These are phyloP conservation scores for Himalopsyche japonica DNA, from an alignment of 2,888 invertebrate genomes.

Conservation along the genomic window DNA sequence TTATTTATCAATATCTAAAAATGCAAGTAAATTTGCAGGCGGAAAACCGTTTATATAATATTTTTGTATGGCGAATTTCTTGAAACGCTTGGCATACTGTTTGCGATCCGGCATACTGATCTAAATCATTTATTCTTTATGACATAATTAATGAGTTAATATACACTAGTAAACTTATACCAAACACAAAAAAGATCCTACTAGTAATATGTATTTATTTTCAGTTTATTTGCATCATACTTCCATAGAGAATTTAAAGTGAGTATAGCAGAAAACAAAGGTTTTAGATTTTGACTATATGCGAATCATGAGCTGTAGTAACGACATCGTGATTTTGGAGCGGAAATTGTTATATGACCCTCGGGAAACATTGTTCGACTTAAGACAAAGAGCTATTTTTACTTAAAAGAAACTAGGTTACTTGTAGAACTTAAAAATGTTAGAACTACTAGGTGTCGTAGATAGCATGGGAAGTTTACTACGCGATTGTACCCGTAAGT, in stretches of 20 bases:
- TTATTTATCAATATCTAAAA: too few species aligned
- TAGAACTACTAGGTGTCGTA: background rate
- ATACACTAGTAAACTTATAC: too few species aligned
- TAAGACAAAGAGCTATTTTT: background rate
- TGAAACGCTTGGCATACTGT: too few species aligned
- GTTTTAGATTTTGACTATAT: background rate
- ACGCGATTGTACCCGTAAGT: background rate
- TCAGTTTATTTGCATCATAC: background rate
- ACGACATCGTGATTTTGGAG: background rate
- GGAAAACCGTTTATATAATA: too few species aligned
- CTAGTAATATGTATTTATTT: background rate
- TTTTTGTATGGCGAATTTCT: too few species aligned
- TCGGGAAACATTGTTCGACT: conserved; percentile 3
- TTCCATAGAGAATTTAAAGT: background rate
- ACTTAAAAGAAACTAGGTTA: background rate
- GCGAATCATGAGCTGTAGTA: background rate
- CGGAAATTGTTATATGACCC: conserved; percentile 17
- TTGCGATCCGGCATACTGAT: too few species aligned
- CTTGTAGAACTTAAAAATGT: background rate
- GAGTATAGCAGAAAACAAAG: conserved; percentile 2
- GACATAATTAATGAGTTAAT: too few species aligned
- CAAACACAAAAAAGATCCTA: too few species aligned
- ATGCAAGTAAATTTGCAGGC: too few species aligned
- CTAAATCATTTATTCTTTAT: too few species aligned
- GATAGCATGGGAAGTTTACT: background rate